Evolutionary conservation across 2,888 invertebrate species (phyloP), one percentile per base, ranked within the genome.

Genomic region (Apamea sordens): DNA sequence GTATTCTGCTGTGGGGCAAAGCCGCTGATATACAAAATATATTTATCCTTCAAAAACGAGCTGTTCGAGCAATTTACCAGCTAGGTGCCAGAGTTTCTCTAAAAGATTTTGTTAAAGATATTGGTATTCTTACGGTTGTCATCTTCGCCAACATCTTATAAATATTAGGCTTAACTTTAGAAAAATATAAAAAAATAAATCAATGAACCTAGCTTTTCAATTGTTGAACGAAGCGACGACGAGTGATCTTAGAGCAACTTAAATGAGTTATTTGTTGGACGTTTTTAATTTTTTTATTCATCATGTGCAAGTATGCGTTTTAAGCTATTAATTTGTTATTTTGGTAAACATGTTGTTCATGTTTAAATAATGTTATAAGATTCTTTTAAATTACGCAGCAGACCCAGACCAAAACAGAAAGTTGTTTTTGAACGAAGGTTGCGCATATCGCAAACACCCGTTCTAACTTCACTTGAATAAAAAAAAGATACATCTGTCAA

Each of bases 401-500:
- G 5, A 32, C 21, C n/a, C 11, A 47, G 2, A 56, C 8, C 15
- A 56, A 64, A 63, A 10, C 13, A 64, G 10, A 47, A 47, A 21
- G 2, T 41, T 73, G 77, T 92, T 91, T 91, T 86, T 73, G 89
- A 89, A 90, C 90, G 89, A 88, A 89, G 77, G 80, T 87, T 86
- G 90, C 89, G 90, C 89, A 92, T 89, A 83, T 85, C 80, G 82
- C 87, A 81, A 81, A 77, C 83, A 85, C 79, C 75, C 82, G 89
- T 76, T 86, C 88, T 84, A 89, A 89, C 92, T 93, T 94, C 92
- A 92, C 89, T 90, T 89, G 82, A 88, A 76, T 80, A 76, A 74
- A 85, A 86, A 82, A 88, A 88, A 90, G 86, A 81, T 79, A 88
- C 91, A 95, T 85, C 94, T 96, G 96, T 96, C 96, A 96, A 96